These are phyloP conservation scores for Australoheros facetus DNA, from an alignment of 2,797 vertebrate genomes.

Conservation along the genomic window DNA sequence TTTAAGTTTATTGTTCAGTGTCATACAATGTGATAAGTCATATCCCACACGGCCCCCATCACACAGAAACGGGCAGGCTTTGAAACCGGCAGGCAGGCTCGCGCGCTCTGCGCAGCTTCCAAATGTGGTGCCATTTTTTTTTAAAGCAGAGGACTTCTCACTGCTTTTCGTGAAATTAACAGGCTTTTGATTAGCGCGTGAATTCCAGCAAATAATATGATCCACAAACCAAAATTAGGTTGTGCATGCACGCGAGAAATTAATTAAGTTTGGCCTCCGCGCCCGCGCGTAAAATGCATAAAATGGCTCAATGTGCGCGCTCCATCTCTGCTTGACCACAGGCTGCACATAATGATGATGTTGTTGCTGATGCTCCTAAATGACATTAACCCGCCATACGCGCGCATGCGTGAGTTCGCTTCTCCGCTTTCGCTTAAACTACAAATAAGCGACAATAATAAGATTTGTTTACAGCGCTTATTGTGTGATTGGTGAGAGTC, in stretches of 20 bases:
- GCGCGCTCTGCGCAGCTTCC: slow-evolving; percentile 7
- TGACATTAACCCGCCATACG: slow-evolving; percentile 35
- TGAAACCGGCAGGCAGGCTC: slow-evolving; percentile 15
- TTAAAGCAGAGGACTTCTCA: background rate
- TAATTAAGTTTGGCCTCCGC: slow-evolving; percentile 50
- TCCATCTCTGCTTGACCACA: slow-evolving; percentile 50
- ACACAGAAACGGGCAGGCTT: slow-evolving; percentile 9
- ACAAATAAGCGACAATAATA: slow-evolving; percentile 25
- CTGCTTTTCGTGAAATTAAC: slow-evolving; percentile 47
- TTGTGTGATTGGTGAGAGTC: slow-evolving; percentile 27
- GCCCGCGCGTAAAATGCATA: slow-evolving; percentile 32
- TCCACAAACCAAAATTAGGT: slow-evolving; percentile 52
- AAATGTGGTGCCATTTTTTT: slow-evolving; percentile 3
- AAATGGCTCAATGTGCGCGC: slow-evolving; percentile 30
- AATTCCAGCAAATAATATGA: slow-evolving; percentile 53
- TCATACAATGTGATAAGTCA: slow-evolving; percentile 79
- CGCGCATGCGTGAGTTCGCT: slow-evolving; percentile 30
- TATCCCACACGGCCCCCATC: slow-evolving; percentile 63
- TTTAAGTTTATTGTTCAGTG: slow-evolving; percentile 81
- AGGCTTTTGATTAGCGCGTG: slow-evolving; percentile 61
- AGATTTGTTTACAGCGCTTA: slow-evolving; percentile 42
- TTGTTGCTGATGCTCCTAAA: slow-evolving; percentile 40
- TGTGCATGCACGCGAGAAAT: slow-evolving; percentile 28
- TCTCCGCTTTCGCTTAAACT: slow-evolving; percentile 29
- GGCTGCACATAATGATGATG: slow-evolving; percentile 20